Evolutionary conservation across 1,140 invertebrate species (phyloP), one percentile per base, ranked within the genome.

Genomic region (Lutraria rhynchaena): DNA sequence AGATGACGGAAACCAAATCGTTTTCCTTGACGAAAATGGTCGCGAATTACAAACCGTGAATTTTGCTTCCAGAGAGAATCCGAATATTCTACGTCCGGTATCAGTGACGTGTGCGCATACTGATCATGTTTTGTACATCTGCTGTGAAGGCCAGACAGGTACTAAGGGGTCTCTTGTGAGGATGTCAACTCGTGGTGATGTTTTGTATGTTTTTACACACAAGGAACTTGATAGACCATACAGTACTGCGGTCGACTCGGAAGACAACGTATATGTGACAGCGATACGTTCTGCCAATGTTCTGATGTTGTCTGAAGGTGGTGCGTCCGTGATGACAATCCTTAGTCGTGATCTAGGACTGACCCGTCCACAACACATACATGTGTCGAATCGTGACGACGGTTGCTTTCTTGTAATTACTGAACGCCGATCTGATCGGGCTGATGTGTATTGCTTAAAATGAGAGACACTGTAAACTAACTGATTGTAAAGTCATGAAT

Each of bases 51-150:
- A 80, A 24, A 53, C 60, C 2, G 49, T 80, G 24, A 80, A 80
- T 33, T 80, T 80, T 60, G 63, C 76, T 0, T 80, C 76, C n/a
- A 33, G 76, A 41, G 76, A 80, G 70, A 80, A 80, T 58, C 76
- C 76, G 13, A 80, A 80, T 57, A 80, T 80, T 33, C 33, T 80
- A 49, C 65, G 76, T 55, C 76, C 76, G 33, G 76, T 80, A 0
- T 80, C 76, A 37, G 46, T 80, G 29, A 67, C 76, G 13, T n/a
- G 44, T 58, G 29, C 76, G 1, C 11, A n/a, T 11, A 57, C 27
- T 17, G 76, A 67, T 15, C 44, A 69, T 41, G 44, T 80, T n/a
- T 24, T 80, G 1, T 80, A 80, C 41, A 61, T 80, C 24, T 80
- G 76, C 55, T 80, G 76, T 24, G 76, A 80, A 44, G 76, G 76